Evolutionary conservation across 2,113 vertebrate species (phyloP), one percentile per base, ranked within the genome.

Genomic region (Otis tarda): DNA sequence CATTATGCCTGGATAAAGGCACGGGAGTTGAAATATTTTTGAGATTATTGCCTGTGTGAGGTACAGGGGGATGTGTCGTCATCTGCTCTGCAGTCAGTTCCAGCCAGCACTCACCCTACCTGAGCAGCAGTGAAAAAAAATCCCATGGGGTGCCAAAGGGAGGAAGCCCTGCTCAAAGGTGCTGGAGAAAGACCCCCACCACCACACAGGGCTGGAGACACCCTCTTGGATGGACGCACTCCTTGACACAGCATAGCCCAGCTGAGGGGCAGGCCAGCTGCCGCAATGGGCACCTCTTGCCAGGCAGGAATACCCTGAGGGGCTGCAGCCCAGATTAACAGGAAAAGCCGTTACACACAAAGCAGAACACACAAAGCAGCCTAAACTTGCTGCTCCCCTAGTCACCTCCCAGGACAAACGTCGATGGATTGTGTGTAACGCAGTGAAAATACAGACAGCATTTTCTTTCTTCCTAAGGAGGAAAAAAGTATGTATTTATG

Each of bases 281-380:
- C 0, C 0, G 35, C 18, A 6, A 0, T 6, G 12, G 27, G 12
- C 2, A 2, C 16, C 14, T 33, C 23, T 27, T 1, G 0, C 10
- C 1, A 4, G 22, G 12, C 16, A 17, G 21, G 41, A 37, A 49
- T 24, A 9, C 8, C 8, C 28, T 7, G 12, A 35, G 15, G 15
- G 2, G 10, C 63, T 13, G 7, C 8, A 7, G n/a, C 19, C 37
- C 12, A 1, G 33, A n/a, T 8, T 1, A 1, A 12, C 7, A 3
- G 14, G 25, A 39, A 18, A 35, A 70, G 18, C 9, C 8, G 0
- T 2, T 1, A 56, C 45, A 18, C 14, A 24, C 12, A 20, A 15
- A 56, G 17, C 1, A 4, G 10, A 19, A 56, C 45, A 18, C 14
- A 24, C 12, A 17, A 15, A 56, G 17, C 1, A 5, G 10, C 21